These are phyloP conservation scores for Teinopalpus imperialis DNA, from an alignment of 2,888 invertebrate species.

Conservation along the genomic window DNA sequence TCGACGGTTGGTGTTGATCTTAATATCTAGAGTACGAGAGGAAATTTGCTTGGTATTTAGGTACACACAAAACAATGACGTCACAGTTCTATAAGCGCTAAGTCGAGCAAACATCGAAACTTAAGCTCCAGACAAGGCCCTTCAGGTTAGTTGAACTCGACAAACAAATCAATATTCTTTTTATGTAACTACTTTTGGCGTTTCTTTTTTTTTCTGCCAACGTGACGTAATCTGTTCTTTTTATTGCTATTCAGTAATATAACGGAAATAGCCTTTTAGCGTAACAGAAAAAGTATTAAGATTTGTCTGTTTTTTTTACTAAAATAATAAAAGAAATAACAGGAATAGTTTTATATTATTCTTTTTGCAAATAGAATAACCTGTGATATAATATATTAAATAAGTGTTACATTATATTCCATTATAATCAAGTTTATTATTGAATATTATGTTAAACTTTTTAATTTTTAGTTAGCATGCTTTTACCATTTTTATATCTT, in stretches of 20 bases:
- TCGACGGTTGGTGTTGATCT: too few species aligned
- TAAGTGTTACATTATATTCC: too few species aligned
- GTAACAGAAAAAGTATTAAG: background rate
- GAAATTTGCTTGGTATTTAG: background rate
- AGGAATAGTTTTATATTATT: too few species aligned
- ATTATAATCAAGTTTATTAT: too few species aligned
- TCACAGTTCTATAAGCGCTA: background rate
- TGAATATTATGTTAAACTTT: too few species aligned
- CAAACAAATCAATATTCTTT: constrained; percentile 20
- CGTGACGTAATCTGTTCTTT: background rate
- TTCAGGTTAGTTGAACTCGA: constrained; percentile 21
- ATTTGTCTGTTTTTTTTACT: too few species aligned
- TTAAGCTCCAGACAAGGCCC: constrained; percentile 14
- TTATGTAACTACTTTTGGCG: constrained; percentile 1
- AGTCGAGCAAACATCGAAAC: constrained; percentile 7
- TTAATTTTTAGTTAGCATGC: too few species aligned
- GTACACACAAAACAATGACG: constrained; percentile 8
- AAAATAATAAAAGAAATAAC: too few species aligned
- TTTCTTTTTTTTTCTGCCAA: background rate
- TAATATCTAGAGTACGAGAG: too few species aligned
- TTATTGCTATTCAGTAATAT: constrained; percentile 1
- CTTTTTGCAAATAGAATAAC: too few species aligned
- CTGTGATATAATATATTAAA: too few species aligned
- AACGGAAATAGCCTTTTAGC: constrained; percentile 1
- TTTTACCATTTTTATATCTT: too few species aligned